Conservation (phyloP, 2,113 vertebrate species). For the Apteryx mantelli region DNA sequence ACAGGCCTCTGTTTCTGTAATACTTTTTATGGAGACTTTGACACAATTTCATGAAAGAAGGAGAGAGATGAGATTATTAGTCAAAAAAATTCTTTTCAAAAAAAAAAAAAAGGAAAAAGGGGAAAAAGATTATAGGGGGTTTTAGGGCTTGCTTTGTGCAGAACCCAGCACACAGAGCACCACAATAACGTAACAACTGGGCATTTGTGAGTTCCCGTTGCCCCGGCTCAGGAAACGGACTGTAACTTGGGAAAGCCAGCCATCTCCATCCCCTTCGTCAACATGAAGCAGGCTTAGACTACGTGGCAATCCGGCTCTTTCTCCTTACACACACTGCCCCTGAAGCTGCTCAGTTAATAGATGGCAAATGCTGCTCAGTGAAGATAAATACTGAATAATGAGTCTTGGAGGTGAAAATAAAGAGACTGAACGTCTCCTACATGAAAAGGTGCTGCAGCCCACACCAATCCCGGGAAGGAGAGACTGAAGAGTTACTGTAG, state of each 20-base stretch:
- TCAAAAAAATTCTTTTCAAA: neutral
- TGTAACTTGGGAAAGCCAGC: neutral
- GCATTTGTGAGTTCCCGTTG: neutral
- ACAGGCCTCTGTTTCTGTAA: neutral
- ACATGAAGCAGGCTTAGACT: neutral
- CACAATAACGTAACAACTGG: neutral
- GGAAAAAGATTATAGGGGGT: neutral
- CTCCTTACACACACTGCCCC: neutral
- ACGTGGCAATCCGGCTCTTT: neutral
- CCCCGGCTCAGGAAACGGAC: neutral
- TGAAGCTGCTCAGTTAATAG: neutral
- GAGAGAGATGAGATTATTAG: neutral
- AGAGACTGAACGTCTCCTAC: neutral
- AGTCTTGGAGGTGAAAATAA: neutral
- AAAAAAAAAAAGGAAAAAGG: neutral
- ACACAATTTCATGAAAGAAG: neutral
- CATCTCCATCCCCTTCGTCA: neutral
- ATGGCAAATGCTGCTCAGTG: slow-evolving; percentile 7
- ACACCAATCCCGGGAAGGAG: neutral
- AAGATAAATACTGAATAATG: slow-evolving; percentile 30
- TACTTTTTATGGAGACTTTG: neutral
- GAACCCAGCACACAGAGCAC: neutral
- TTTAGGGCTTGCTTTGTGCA: neutral
- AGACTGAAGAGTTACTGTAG: neutral
- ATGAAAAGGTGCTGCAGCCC: slow-evolving; percentile 14